These are phyloP conservation scores for Camponotus floridanus DNA, from an alignment of 1,140 invertebrate genomes.

Conservation along the genomic window DNA sequence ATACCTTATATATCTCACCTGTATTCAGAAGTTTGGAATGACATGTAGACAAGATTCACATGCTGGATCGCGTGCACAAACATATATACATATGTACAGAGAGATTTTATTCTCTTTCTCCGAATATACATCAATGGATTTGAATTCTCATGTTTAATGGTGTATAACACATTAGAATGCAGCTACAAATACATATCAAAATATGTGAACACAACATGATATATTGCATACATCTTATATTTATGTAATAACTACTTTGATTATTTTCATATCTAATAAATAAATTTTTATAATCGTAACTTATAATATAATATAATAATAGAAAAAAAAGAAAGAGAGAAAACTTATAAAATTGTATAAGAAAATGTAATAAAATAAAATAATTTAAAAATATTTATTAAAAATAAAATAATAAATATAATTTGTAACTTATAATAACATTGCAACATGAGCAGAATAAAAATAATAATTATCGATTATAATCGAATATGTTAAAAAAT, in stretches of 20 bases:
- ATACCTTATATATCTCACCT: not conserved
- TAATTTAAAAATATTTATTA: too few relatives aligned
- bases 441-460: too few relatives aligned
- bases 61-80: slow-evolving; percentile 8
- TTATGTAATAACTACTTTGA: not conserved
- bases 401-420: too few relatives aligned
- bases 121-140: not conserved
- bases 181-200: slow-evolving; percentile 16
- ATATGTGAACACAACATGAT: not conserved
- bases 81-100: not conserved
- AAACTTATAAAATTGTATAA: too few relatives aligned
- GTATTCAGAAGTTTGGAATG: not conserved
- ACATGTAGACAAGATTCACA: not conserved
- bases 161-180: not conserved
- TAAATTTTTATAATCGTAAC: too few relatives aligned
- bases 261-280: slow-evolving; percentile 15
- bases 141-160: slow-evolving; percentile 24
- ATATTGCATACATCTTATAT: not conserved
- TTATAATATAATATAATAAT: too few relatives aligned
- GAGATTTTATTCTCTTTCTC: slow-evolving; percentile 2
- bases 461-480: too few relatives aligned
- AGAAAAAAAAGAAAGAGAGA: too few relatives aligned
- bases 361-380: too few relatives aligned
- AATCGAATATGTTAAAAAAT: not conserved
- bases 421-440: too few relatives aligned